phyloP scores from a whole-genome alignment of 2,113 vertebrate species.

The Salvelinus sp. region DNA sequence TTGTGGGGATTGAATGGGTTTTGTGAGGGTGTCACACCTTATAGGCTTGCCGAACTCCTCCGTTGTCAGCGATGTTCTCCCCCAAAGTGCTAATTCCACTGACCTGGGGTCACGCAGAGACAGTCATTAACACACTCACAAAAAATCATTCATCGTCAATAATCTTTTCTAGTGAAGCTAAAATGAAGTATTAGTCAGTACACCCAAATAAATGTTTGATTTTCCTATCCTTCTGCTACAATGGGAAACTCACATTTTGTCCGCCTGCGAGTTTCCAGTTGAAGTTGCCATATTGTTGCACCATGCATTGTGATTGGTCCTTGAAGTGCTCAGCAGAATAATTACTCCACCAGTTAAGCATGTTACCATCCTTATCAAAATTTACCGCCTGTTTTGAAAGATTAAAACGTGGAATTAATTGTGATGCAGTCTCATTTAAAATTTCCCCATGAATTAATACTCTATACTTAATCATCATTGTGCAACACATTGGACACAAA shows the following conservation, averaged over 20 bases:
- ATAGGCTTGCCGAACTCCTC: slow-evolving; percentile 92
- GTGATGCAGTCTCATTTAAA: neutral
- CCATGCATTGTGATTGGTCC: slow-evolving; percentile 90
- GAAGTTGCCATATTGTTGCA: slow-evolving; percentile 89
- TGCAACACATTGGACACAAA: neutral
- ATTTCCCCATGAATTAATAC: neutral
- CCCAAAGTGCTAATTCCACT: slow-evolving; percentile 94
- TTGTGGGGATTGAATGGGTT: neutral
- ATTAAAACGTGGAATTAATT: neutral
- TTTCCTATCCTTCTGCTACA: neutral
- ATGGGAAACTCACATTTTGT: slow-evolving; percentile 77
- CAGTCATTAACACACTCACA: neutral
- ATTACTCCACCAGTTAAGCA: slow-evolving; percentile 98
- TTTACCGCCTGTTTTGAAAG: slow-evolving; percentile 84
- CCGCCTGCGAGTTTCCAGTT: slow-evolving; percentile 89
- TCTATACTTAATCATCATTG: neutral
- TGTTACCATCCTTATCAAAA: slow-evolving; percentile 93
- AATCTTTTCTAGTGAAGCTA: too few species aligned
- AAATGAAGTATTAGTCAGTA: neutral
- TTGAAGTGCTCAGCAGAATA: slow-evolving; percentile 89
- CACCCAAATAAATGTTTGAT: neutral
- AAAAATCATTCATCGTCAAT: too few species aligned
- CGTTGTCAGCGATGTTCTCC: slow-evolving; percentile 97
- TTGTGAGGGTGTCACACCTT: slow-evolving; percentile 74
- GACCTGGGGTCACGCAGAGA: slow-evolving; percentile 72